Evolutionary conservation across 2,113 vertebrate species (phyloP).

Genomic region (Colossoma macropomum): DNA sequence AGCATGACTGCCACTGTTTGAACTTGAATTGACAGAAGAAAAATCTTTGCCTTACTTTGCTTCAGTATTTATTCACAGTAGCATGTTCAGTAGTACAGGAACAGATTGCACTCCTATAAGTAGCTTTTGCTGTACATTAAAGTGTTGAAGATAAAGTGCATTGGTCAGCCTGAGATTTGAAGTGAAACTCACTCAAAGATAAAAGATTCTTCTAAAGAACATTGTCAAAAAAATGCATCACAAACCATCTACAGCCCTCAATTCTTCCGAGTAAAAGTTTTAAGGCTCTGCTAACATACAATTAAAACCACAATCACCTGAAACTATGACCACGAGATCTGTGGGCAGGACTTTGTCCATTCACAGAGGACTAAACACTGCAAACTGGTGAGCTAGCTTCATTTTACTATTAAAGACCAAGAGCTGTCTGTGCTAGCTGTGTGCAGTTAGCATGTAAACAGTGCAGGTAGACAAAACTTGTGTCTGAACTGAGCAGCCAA

Average conservation of each 20-base stretch:
- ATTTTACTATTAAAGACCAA: no score
- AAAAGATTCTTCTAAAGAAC: not conserved
- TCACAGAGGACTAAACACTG: not conserved
- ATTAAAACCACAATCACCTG: not conserved
- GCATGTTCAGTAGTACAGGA: no score
- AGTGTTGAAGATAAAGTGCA: not conserved
- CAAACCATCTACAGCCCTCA: not conserved
- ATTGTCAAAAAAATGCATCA: not conserved
- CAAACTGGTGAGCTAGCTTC: no score
- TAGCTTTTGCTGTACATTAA: not conserved
- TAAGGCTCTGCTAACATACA: not conserved
- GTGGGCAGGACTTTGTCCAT: not conserved
- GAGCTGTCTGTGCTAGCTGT: not conserved
- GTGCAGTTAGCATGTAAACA: not conserved
- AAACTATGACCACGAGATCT: not conserved
- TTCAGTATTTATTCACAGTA: no score
- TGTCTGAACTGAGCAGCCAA: not conserved
- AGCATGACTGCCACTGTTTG: no score
- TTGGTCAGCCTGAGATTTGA: not conserved
- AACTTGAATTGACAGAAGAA: no score
- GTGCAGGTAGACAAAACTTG: not conserved
- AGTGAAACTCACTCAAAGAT: not conserved
- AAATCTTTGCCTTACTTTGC: no score
- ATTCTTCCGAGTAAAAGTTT: not conserved
- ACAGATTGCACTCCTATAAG: not conserved